Base-by-base conservation (phyloP, 2,888 invertebrate species). In the Rutpela maculata region DNA sequence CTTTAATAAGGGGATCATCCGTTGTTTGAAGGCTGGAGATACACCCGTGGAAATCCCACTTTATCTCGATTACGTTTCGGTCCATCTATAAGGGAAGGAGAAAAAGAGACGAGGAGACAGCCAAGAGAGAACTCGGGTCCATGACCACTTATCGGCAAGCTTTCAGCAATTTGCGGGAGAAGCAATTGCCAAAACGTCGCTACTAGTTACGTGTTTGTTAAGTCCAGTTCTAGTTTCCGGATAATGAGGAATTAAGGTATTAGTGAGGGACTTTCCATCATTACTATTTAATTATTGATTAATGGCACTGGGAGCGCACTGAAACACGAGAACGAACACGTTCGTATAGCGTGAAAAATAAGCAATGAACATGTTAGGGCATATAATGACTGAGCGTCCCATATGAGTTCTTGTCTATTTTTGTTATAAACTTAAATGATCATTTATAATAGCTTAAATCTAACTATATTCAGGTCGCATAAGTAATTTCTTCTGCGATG, bases 181-280 rank as follows among this genome's bases (percentile, higher is more conserved):
- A 74, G 75, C 50, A 67, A 67, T 67, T 67, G 67, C 77, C 59
- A 71, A 65, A 78, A 71, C 74, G 67, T 78, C 76, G 65, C 59
- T 55, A 74, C 66, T 73, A 70, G 80, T 76, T 78, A 78, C 80
- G 77, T 77, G 80, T 82, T 81, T 78, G 82, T 79, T 76, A 77
- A 81, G 80, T 78, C 78, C 74, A 76, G 77, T 66, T 74, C 70
- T 63, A 78, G 79, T 78, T 81, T 75, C 73, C 78, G 78, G 79
- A 79, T 81, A 75, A 78, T 77, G 78, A 78, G 79, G 79, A 78
- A 80, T 81, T 81, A 80, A 75, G 76, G 72, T 70, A 77, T 78
- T 79, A 73, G 71, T 63, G 72, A 65, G 55, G 79, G 73, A 77
- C 75, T 77, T 79, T 76, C 73, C 76, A 69, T 74, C 70, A 67